Conservation (phyloP, 1,140 invertebrate species). For the Eufriesea mexicana region DNA sequence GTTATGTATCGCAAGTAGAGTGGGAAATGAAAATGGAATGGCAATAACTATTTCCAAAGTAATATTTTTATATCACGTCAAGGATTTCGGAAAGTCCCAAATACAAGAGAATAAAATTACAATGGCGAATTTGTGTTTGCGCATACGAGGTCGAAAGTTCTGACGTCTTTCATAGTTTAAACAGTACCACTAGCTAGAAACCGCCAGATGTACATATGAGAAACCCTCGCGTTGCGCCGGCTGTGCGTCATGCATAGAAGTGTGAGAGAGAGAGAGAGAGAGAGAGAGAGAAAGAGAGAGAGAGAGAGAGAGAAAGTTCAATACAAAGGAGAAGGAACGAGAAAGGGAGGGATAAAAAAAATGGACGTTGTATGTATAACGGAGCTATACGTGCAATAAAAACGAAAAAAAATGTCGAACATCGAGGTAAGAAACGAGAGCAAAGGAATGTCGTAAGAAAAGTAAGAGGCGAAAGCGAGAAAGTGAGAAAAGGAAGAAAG, state of each 20-base stretch:
- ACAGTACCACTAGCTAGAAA: background rate
- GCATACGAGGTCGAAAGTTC: slow-evolving; percentile 11
- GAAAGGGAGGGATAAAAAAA: background rate
- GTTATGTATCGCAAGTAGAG: too few species aligned
- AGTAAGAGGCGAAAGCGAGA: background rate
- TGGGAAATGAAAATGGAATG: too few species aligned
- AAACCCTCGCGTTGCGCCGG: background rate
- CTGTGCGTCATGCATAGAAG: background rate
- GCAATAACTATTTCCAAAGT: too few species aligned
- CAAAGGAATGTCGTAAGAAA: background rate
- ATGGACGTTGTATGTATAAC: background rate
- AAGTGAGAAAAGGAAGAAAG: too few species aligned
- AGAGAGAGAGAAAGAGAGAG: background rate
- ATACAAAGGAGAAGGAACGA: too few species aligned
- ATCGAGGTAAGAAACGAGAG: background rate
- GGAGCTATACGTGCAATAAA: background rate
- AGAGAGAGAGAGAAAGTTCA: background rate
- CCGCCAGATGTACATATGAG: background rate
- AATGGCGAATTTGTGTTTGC: background rate
- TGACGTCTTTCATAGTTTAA: slow-evolving; percentile 12
- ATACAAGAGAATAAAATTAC: slow-evolving; percentile 34
- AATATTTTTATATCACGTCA: too few species aligned
- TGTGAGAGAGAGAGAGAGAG: background rate
- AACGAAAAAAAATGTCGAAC: background rate
- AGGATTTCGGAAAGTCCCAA: background rate